These are phyloP conservation scores for Pollenia labialis DNA, from an alignment of 2,888 invertebrate species.

Conservation along the genomic window DNA sequence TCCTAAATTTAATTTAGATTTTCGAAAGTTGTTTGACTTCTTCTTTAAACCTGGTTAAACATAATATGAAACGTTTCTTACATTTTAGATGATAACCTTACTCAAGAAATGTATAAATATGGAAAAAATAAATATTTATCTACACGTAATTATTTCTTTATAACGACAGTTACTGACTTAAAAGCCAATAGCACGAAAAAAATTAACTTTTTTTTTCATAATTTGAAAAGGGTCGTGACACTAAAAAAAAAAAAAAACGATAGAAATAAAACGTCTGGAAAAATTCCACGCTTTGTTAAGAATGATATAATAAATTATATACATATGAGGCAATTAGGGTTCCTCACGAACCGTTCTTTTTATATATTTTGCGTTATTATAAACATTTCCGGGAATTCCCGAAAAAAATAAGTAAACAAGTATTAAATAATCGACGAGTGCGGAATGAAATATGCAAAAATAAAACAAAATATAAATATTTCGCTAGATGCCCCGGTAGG, in stretches of 20 bases:
- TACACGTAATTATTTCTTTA: neutral
- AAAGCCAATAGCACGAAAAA: neutral
- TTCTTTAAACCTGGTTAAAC: no score
- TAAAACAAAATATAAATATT: neutral
- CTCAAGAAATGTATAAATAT: neutral
- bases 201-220: neutral
- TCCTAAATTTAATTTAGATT: no score
- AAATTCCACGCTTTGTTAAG: neutral
- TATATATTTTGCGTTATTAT: no score
- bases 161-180: neutral
- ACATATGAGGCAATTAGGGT: no score
- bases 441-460: neutral
- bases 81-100: neutral
- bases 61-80: neutral
- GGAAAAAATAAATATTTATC: neutral
- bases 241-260: neutral
- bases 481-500: no score
- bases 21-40: no score
- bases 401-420: no score
- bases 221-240: conserved; percentile 19
- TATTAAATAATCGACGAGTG: no score
- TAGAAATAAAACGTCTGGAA: conserved; percentile 3
- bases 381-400: no score
- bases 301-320: no score
- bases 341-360: no score